Evolutionary conservation across 2,113 vertebrate genomes (phyloP), one percentile per base, ranked within the genome.

Genomic region (Etheostoma spectabile): DNA sequence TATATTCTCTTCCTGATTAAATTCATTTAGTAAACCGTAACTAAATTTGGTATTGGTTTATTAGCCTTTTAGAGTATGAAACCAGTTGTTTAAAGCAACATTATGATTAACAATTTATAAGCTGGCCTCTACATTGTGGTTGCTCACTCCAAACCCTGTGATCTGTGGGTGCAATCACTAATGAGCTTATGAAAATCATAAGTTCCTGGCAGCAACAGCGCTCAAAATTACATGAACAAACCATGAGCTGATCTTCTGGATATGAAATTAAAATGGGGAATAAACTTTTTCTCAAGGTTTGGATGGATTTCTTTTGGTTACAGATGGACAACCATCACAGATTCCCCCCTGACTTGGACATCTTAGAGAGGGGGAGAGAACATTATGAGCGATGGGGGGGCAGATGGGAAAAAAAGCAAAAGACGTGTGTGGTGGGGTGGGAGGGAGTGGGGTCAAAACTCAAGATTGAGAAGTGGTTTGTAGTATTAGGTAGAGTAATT

Each of bases 131-230:
- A 79, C 82, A 85, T 91, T 84, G 86, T 86, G 87, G 92, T 90
- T 65, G 52, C 79, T 92, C 83, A 83, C 35, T 66, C 84, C 59
- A 73, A 89, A 89, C 89, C 84, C 80, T 21, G 69, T 84, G 80
- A 93, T 93, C 83, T 87, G 80, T 84, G 74, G n/a, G 33, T 22
- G 49, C 82, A 84, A 64, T 88, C 82, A 69, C 84, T 93, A 94
- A 94, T 94, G 92, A 93, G 92, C 88, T 92, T 90, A 91, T 90
- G 87, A 89, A 91, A 91, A 92, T 88, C 71, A 55, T 48, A 83
- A 83, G 80, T 89, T 91, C 71, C 69, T 67, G 62, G 79, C 91
- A 89, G 78, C 80, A 89, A 82, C 86, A 65, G 70, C 57, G 63
- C 75, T 84, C 67, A 83, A 53, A 84, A 79, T 84, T 81, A 92